Base-by-base conservation (phyloP, 2,797 vertebrate genomes). In the Craterocephalus amniculus region DNA sequence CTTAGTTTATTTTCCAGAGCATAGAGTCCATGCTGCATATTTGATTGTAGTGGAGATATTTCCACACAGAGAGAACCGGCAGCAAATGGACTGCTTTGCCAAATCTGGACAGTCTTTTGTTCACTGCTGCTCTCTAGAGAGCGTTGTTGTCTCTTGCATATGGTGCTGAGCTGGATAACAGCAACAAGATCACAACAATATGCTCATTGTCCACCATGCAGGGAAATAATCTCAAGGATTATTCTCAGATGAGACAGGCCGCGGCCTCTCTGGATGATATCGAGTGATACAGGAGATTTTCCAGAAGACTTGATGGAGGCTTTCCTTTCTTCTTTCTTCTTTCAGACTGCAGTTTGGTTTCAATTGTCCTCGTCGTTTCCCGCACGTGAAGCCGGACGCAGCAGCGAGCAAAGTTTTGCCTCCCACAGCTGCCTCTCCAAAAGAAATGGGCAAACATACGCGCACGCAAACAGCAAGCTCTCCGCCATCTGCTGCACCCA, bases 201-300 rank as follows among this genome's bases (percentile, higher is more conserved):
- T 92, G 90, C 75, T 90, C 87, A 91, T 90, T 93, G 91, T 91
- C 88, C 86, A 83, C 64, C 69, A 58, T 24, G 84, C 87, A 40
- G 83, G 79, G 83, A 83, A 87, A 87, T 93, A 90, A 93, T 91
- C 90, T 88, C 70, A 63, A 78, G 89, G 91, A 93, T 93, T 92
- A 91, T 76, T 66, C 85, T 83, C 36, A 45, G 73, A 75, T 81
- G 77, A 84, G 89, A 84, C 77, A 34, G 64, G 38, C 72, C 34
- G 11, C 55, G 34, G 78, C 80, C 75, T 85, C 77, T 71, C 43
- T 78, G 84, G 82, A 77, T 83, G 88, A 84, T 74, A 6, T 52
- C 6, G 40, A 61, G 73, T 38, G 79, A 85, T 82, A 74, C 26
- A 68, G 67, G 72, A 82, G 83, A 70, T 78, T 81, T 78, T 43